These are phyloP conservation scores for Diarsia mendica DNA, from an alignment of 2,888 invertebrate genomes.

Conservation along the genomic window DNA sequence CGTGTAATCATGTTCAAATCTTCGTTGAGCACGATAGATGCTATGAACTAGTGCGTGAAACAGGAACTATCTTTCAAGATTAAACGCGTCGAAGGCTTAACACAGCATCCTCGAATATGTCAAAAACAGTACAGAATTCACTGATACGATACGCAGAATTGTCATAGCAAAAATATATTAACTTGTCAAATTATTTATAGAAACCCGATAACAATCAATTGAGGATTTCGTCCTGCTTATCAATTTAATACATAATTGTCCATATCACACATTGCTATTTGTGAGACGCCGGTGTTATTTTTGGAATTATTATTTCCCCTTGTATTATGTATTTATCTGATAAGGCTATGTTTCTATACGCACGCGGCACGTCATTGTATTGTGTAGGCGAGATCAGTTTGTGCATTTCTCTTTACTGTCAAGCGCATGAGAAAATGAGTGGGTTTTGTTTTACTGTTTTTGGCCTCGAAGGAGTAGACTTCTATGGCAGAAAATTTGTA, in stretches of 20 bases:
- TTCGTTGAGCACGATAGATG: too few relatives aligned
- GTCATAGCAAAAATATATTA: slow-evolving; percentile 21
- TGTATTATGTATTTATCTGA: slow-evolving; percentile 54
- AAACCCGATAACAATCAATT: slow-evolving; percentile 49
- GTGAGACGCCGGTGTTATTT: slow-evolving; percentile 56
- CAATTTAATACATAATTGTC: slow-evolving; percentile 57
- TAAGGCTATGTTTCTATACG: slow-evolving; percentile 44
- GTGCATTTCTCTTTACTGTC: slow-evolving; percentile 18
- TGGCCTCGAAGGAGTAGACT: neutral
- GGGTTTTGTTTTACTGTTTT: neutral
- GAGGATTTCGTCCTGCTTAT: slow-evolving; percentile 47
- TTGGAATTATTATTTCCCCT: slow-evolving; percentile 57
- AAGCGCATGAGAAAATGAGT: neutral
- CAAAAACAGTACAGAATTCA: neutral
- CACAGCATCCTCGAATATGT: neutral
- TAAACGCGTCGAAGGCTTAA: neutral
- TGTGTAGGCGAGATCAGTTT: slow-evolving; percentile 25
- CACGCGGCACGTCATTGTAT: slow-evolving; percentile 45
- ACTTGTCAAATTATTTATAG: slow-evolving; percentile 35
- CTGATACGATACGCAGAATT: slow-evolving; percentile 4
- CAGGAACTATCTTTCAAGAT: slow-evolving; percentile 4
- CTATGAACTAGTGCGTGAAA: neutral
- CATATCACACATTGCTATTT: slow-evolving; percentile 46
- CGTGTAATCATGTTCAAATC: too few relatives aligned
- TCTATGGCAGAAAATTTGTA: neutral